A percentile compares a stretch with the other conserved stretches of the same genome.
phyloP scores from a whole-genome alignment of 2,888 invertebrate species.

The Harpalus rufipes region DNA sequence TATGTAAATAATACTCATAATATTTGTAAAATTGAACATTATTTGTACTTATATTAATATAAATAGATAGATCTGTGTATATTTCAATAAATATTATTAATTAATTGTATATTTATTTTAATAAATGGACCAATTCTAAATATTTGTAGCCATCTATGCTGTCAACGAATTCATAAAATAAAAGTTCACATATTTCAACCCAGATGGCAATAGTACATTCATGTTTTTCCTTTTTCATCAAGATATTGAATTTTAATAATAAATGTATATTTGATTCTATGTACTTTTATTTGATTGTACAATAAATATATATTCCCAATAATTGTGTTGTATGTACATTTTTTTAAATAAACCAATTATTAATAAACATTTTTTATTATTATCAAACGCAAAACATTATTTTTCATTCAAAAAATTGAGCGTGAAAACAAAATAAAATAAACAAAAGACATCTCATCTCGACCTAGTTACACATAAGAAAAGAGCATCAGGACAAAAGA shows the following conservation, averaged over 20 bases:
- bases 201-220: not conserved
- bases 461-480: constrained; percentile 35
- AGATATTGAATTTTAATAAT: not conserved
- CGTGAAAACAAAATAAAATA: not conserved
- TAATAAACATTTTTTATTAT: too few species aligned
- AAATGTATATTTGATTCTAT: not conserved
- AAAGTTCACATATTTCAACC: not conserved
- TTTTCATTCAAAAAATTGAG: not conserved
- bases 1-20: constrained; percentile 7
- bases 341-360: too few species aligned
- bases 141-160: not conserved
- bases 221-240: not conserved
- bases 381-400: too few species aligned
- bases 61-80: not conserved
- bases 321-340: too few species aligned
- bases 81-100: not conserved
- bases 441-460: constrained; percentile 30
- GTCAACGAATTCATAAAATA: not conserved
- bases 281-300: not conserved
- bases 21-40: not conserved
- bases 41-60: not conserved
- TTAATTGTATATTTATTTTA: not conserved
- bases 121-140: too few species aligned
- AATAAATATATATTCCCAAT: not conserved
- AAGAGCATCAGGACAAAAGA: constrained; percentile 30